Base-by-base conservation (phyloP, 2,888 invertebrate species). In the Tetanocera ferruginea region DNA sequence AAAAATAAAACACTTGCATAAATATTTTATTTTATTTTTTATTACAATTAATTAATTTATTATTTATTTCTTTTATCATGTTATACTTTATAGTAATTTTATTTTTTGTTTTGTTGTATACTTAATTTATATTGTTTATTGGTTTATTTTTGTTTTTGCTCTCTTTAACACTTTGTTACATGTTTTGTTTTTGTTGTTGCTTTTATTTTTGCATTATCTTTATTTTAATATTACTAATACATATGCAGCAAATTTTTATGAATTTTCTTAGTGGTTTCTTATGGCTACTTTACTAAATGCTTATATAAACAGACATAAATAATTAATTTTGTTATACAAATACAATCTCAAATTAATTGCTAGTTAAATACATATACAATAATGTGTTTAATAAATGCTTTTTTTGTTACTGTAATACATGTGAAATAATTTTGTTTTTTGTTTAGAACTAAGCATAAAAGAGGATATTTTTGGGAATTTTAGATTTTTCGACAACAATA, bases 31-130 rank as follows among this genome's bases (percentile, higher is more conserved):
- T 60, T 60, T 79, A 62, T 79, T 69, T 73, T 78, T 76, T 55
- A 83, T 81, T 86, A 84, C 79, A 83, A 83, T 84, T 85, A 83
- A 81, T 85, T 85, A 85, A 71, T 60, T 76, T 71, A 28, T 73
- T 37, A 75, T 62, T 25, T n/a, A 57, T 28, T 76, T 70, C 28
- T 19, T 77, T 43, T 43, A 52, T 73, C 64, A 69, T 74, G 60
- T 66, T n/a, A 76, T 79, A 37, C 67, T 75, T 17, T 80, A 80
- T 77, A 83, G 76, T 83, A 82, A 80, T 81, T 83, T 80, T 83
- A 14, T 78, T 82, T 78, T 79, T 28, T 37, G 49, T 72, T 76
- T 75, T 37, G n/a, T 25, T 74, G 23, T 25, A 52, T 28, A 71
- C 31, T 69, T 76, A 14, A 75, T 31, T 73, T 17, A 72, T 73